Percentiles rank a stretch among this genome's conserved stretches.
phyloP scores from a whole-genome alignment of 2,113 vertebrate species.

The Tichodroma muraria region DNA sequence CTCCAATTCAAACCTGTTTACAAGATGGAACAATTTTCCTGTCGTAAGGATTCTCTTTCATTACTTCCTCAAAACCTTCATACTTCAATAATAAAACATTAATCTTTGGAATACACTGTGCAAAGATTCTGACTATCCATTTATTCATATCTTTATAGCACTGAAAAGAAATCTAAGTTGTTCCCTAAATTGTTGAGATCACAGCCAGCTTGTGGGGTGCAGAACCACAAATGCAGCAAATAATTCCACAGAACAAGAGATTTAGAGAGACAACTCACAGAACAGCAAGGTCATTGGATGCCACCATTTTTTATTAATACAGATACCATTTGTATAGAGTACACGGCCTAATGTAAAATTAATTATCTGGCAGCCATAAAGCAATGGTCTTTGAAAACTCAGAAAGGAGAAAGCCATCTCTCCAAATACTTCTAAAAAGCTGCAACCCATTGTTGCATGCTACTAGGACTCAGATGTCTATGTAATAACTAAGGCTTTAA shows the following conservation, averaged over 20 bases:
- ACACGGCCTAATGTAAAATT: not conserved
- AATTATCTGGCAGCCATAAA: not conserved
- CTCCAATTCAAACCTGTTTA: not conserved
- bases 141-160: not conserved
- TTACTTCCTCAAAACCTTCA: not conserved
- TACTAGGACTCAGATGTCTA: not conserved
- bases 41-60: not conserved
- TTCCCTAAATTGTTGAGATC: not conserved
- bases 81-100: not conserved
- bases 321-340: not conserved
- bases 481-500: not conserved
- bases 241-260: not conserved
- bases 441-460: not conserved
- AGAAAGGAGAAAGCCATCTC: not conserved
- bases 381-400: not conserved
- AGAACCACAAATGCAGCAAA: not conserved
- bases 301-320: not conserved
- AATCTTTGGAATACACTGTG: not conserved
- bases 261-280: not conserved
- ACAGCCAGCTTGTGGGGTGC: not conserved
- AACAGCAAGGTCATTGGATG: not conserved
- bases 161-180: not conserved
- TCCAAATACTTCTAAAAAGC: not conserved
- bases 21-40: not conserved
- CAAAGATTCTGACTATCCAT: not conserved